phyloP scores from a whole-genome alignment of 2,888 invertebrate genomes.

The Drosophila macrothrix region DNA sequence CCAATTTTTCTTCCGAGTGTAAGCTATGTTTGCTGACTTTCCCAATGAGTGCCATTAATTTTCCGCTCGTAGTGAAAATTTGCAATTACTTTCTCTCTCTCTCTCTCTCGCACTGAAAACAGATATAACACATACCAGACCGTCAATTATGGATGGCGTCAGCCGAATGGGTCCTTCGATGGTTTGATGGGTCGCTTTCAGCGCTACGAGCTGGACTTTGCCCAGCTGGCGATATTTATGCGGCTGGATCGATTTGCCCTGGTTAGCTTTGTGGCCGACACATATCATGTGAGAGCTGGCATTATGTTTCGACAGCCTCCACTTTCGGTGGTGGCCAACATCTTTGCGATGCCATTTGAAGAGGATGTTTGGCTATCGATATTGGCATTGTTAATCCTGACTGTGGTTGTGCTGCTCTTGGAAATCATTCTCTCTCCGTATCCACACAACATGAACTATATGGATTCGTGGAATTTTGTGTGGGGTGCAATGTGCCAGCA shows the following conservation, averaged over 20 bases:
- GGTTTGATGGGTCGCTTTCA: conserved; percentile 87
- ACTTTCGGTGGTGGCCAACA: conserved; percentile 87
- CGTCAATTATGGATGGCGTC: conserved; percentile 86
- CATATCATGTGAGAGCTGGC: conserved; percentile 86
- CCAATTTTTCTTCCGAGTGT: background rate
- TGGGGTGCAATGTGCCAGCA: conserved; percentile 88
- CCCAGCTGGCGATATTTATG: conserved; percentile 87
- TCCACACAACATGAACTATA: conserved; percentile 71
- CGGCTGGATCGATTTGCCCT: conserved; percentile 86
- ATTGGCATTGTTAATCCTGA: conserved; percentile 77
- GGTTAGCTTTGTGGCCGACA: conserved; percentile 87
- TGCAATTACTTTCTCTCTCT: background rate
- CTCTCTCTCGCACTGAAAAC: background rate
- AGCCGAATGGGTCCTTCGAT: conserved; percentile 87
- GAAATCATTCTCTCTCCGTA: conserved; percentile 78
- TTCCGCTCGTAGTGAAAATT: too few species aligned
- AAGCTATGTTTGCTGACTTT: background rate
- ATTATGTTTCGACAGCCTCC: conserved; percentile 88
- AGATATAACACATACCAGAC: conserved; percentile 84
- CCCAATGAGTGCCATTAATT: background rate
- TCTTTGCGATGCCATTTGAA: conserved; percentile 87
- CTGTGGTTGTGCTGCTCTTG: conserved; percentile 68
- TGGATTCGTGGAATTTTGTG: conserved; percentile 86
- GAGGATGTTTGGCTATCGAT: conserved; percentile 86
- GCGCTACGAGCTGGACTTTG: conserved; percentile 86